Conservation (phyloP, 2,888 invertebrate species). For the Meteorus colon region DNA sequence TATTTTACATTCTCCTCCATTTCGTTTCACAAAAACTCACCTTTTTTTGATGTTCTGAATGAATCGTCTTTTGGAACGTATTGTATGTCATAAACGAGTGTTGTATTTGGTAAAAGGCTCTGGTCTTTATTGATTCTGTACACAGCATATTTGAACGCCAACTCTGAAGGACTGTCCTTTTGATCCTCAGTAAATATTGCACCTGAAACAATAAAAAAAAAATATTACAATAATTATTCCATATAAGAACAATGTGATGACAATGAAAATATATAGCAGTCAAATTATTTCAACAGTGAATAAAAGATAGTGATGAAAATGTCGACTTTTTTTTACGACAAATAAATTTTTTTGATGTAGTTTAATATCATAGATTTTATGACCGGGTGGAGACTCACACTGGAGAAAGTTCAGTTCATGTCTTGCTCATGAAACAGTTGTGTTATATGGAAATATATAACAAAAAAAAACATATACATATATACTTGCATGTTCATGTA, state of each 20-base stretch:
- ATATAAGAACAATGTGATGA: not conserved
- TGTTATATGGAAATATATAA: slow-evolving; percentile 3
- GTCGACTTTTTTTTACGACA: not conserved
- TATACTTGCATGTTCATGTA: not conserved
- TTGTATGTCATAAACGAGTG: slow-evolving; percentile 94
- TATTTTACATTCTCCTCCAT: not conserved
- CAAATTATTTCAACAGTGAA: not conserved
- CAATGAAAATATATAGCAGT: not conserved
- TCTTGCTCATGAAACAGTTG: not conserved
- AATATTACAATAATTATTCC: not conserved
- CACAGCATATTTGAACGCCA: slow-evolving; percentile 96
- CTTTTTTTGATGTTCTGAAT: slow-evolving; percentile 93
- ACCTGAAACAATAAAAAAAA: slow-evolving; percentile 77
- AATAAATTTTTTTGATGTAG: slow-evolving; percentile 1
- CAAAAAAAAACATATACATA: not conserved
- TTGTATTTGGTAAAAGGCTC: slow-evolving; percentile 87
- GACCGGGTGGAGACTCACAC: not conserved
- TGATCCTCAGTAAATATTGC: slow-evolving; percentile 95
- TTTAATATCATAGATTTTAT: not conserved
- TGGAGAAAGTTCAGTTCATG: not conserved
- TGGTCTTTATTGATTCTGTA: slow-evolving; percentile 94
- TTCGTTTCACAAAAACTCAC: slow-evolving; percentile 73
- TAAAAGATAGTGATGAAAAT: not conserved
- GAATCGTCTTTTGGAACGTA: slow-evolving; percentile 92
- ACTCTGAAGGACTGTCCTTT: slow-evolving; percentile 88